Base-by-base conservation (phyloP, 2,888 invertebrate species). In the Ichneumon xanthorius region DNA sequence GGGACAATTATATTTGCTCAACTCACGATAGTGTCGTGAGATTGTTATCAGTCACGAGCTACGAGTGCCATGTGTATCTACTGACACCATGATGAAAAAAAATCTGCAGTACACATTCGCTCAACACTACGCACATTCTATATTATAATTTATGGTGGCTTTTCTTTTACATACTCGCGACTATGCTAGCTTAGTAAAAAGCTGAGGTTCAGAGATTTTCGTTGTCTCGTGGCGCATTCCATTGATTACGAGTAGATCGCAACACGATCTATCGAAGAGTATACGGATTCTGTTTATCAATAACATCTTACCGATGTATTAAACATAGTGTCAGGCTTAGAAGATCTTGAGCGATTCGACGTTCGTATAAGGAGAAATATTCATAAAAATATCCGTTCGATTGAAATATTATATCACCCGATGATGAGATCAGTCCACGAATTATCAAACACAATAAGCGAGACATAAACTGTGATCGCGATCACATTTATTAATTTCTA, bases 401-500 rank as follows among this genome's bases (percentile, higher is more conserved):
- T 61, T 26, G 33, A 30, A 58, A 45, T 22, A 55, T 22, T 22
- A 22, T 58, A 26, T 58, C 58, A 26, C 22, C 58, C 22, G 14
- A 58, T 58, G 11, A 58, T 58, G 22, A 14, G 22, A 58, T 22
- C 58, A 58, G 22, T 58, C 26, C 22, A 26, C 14, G 26, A 58
- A 58, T 58, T 58, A 11, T 58, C 26, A 22, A 58, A 22, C 58
- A 11, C 22, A 58, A 26, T 26, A 26, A 58, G 58, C 58, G 11
- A 58, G 22, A 58, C 58, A 11, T 16, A 48, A 48, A 58, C 22
- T 26, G 22, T 9, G 22, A 73, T 80, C 68, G 22, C 73, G 67
- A 75, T 80, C 61, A 50, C 73, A 68, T 80, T 26, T 33, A 75
- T 26, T 45, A 75, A 73, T 68, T 71, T 67, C 53, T 68, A 63